Evolutionary conservation across 2,888 invertebrate genomes (phyloP).

Genomic region (Busseola fusca): DNA sequence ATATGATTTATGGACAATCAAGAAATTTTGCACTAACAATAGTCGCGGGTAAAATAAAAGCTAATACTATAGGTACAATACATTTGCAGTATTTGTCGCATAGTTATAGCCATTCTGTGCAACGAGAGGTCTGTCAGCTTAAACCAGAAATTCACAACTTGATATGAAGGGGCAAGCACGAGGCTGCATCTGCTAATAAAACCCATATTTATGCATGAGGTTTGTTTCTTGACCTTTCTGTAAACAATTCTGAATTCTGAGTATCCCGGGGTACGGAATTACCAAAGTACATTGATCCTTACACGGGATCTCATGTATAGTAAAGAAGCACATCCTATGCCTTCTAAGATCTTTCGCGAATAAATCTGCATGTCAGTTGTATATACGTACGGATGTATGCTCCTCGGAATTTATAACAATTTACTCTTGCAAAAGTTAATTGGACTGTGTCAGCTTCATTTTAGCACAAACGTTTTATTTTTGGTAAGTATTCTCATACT

Average conservation of each 20-base stretch:
- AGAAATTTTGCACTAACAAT: too few species aligned
- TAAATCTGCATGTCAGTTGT: neutral
- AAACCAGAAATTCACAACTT: neutral
- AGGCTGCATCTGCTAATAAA: neutral
- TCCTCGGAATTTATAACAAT: slow-evolving; percentile 19
- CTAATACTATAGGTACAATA: neutral
- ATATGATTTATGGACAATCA: neutral
- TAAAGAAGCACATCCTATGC: slow-evolving; percentile 23
- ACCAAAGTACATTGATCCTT: slow-evolving; percentile 18
- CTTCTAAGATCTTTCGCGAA: slow-evolving; percentile 36
- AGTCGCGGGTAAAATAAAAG: neutral
- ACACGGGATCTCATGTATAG: slow-evolving; percentile 28
- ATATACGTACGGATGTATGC: neutral
- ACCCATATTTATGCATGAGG: neutral
- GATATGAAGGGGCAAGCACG: neutral
- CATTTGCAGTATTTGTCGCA: neutral
- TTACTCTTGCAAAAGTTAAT: slow-evolving; percentile 19
- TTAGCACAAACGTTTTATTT: slow-evolving; percentile 8
- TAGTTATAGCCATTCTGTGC: neutral
- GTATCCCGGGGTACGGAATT: slow-evolving; percentile 19
- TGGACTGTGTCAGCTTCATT: slow-evolving; percentile 14
- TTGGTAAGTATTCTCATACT: neutral
- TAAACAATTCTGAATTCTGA: slow-evolving; percentile 21
- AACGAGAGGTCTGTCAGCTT: neutral
- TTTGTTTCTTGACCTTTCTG: slow-evolving; percentile 23